Evolutionary conservation across 2,113 vertebrate genomes (phyloP).

Genomic region (Parus major): DNA sequence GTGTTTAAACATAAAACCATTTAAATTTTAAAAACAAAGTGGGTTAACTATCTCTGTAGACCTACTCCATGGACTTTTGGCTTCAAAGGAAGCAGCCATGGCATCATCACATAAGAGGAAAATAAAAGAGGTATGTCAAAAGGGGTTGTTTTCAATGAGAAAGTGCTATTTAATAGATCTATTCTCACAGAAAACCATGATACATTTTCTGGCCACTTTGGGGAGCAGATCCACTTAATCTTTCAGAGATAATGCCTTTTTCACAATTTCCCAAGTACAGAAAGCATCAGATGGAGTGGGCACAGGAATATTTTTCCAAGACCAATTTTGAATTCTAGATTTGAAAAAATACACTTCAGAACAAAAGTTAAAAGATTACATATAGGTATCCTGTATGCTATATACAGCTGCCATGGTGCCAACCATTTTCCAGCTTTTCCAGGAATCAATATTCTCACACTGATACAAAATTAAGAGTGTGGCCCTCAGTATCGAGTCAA

Average conservation of each 20-base stretch:
- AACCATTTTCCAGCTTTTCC: not conserved
- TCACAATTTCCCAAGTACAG: not conserved
- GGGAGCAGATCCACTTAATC: not conserved
- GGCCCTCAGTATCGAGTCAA: not conserved
- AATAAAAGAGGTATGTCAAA: not conserved
- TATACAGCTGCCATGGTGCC: not conserved
- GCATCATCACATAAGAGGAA: fast-evolving
- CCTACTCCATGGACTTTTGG: fast-evolving
- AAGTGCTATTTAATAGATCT: not conserved
- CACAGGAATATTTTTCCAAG: not conserved
- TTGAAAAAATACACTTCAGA: not conserved
- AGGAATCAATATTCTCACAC: not conserved
- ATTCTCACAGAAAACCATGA: not conserved
- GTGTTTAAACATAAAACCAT: not conserved
- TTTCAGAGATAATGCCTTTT: not conserved
- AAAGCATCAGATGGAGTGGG: fast-evolving
- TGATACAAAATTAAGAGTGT: not conserved
- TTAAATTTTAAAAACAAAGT: not conserved
- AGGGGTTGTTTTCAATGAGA: not conserved
- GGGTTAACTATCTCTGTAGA: not conserved
- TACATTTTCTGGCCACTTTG: not conserved
- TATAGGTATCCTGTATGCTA: not conserved
- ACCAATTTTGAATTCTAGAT: not conserved
- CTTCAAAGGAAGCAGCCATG: not conserved
- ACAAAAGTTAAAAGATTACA: not conserved